Evolutionary conservation across 37 sponge, comb jelly and placozoan genomes (phyloP), one percentile per base, ranked within the genome.

Genomic region (Spongilla lacustris): DNA sequence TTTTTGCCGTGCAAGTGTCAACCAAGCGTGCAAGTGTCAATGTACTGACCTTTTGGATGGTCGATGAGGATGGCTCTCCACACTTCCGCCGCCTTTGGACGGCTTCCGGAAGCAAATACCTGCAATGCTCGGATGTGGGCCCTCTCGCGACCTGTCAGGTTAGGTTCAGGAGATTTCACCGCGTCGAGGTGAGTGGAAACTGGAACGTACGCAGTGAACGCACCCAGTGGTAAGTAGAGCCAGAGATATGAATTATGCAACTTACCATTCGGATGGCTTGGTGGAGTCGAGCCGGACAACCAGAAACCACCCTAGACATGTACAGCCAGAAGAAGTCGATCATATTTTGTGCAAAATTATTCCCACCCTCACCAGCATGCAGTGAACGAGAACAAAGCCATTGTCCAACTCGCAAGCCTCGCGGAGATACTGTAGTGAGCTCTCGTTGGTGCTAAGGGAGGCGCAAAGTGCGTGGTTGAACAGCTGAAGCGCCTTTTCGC

Each of bases 1-100:
- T n/a, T n/a, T n/a, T n/a, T n/a, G n/a, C n/a, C n/a, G n/a, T n/a
- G n/a, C n/a, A n/a, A n/a, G n/a, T n/a, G n/a, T n/a, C n/a, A n/a
- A n/a, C n/a, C n/a, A n/a, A n/a, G n/a, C n/a, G n/a, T n/a, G n/a
- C n/a, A n/a, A n/a, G n/a, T n/a, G n/a, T n/a, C n/a, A n/a, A n/a
- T n/a, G n/a, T n/a, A n/a, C n/a, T n/a, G n/a, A 91, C 91, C 91
- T 76, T 50, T 71, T 14, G 92, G 92, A 37, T 93, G 74, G 17
- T 82, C 76, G 27, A 89, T n/a, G 12, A 85, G 75, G 48, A 89
- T 86, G 68, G 50, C 36, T 25, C 6, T 31, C 80, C 74, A 75
- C 14, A 49, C 21, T 23, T 83, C 71, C 5, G 50, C 38, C 12
- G 87, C 83, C 36, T 82, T 76, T 26, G 73, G 83, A 14, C 85